Conservation (phyloP, 2,113 vertebrate genomes). For the mouse (Mus musculus) region GRCm39 chr11:82788001-82788500, state of each 20-base stretch:
- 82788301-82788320: neutral
- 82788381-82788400: constrained; percentile 59
- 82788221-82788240: neutral
- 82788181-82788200: neutral
- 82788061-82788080: neutral
- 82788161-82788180: neutral
- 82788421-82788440: constrained; percentile 63
- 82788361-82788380: constrained; percentile 53
- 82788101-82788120: constrained; percentile 24
- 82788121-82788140: neutral
- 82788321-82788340: neutral
- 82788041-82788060: neutral
- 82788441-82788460: constrained; percentile 54
- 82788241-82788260: neutral
- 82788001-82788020: constrained; percentile 10
- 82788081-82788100: constrained; percentile 3
- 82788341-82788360: neutral
- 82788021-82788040: neutral
- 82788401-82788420: constrained; percentile 74
- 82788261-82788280: neutral
- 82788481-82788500: constrained; percentile 81
- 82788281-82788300: neutral
- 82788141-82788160: neutral
- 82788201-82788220: neutral
- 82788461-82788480: constrained; percentile 77